Percentiles rank a stretch among this genome's conserved stretches.
These are phyloP conservation scores for Cremastobaeus sp. DNA, from an alignment of 2,888 invertebrate genomes.

Conservation along the genomic window DNA sequence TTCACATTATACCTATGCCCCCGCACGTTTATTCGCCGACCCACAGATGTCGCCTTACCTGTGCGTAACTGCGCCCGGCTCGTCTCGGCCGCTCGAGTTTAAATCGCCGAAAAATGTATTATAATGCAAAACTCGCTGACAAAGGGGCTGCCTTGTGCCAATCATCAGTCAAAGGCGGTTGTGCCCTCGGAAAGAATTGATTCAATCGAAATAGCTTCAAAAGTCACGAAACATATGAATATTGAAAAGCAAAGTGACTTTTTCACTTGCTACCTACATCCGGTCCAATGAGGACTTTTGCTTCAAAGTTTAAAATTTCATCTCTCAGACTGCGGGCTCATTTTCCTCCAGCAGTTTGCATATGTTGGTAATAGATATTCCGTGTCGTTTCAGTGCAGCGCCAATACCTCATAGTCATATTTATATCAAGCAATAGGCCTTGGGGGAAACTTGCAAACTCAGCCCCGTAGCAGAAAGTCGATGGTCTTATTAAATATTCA, in stretches of 20 bases:
- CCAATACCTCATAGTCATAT: slow-evolving; percentile 52
- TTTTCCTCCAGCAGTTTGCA: slow-evolving; percentile 27
- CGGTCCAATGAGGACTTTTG: neutral
- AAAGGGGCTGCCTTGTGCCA: slow-evolving; percentile 78
- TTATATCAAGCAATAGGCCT: slow-evolving; percentile 59
- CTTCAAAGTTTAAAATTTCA: slow-evolving; percentile 11
- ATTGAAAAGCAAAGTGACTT: no score
- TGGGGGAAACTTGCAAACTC: slow-evolving; percentile 64
- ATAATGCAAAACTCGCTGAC: slow-evolving; percentile 73
- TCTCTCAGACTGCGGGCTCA: neutral
- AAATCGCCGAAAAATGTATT: slow-evolving; percentile 75
- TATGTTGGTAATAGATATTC: slow-evolving; percentile 58
- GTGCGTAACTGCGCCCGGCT: slow-evolving; percentile 54
- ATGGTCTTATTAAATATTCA: slow-evolving; percentile 79
- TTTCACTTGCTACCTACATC: neutral
- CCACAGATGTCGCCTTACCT: slow-evolving; percentile 62
- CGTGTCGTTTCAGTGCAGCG: slow-evolving; percentile 45
- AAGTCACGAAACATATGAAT: slow-evolving; percentile 12
- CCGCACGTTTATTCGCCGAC: slow-evolving; percentile 61
- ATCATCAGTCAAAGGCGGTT: slow-evolving; percentile 74
- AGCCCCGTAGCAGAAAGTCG: slow-evolving; percentile 69
- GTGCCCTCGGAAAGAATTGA: slow-evolving; percentile 62
- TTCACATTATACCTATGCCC: slow-evolving; percentile 73
- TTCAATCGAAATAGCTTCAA: slow-evolving; percentile 21
- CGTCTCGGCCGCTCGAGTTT: slow-evolving; percentile 58